These are phyloP conservation scores for Acholoe squamosa DNA, from an alignment of 2,888 invertebrate species.

Conservation along the genomic window DNA sequence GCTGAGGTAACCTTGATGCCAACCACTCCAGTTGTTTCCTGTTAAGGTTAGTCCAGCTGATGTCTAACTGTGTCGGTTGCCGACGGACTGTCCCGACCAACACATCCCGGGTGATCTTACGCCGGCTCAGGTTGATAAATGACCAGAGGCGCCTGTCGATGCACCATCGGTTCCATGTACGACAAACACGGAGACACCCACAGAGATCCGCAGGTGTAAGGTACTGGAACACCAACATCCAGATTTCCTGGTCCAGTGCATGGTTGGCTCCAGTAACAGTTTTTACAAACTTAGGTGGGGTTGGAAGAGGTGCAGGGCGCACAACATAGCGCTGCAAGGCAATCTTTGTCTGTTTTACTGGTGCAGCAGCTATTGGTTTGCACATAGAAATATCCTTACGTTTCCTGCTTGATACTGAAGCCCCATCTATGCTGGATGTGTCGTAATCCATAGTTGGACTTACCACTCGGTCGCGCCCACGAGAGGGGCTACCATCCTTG, in stretches of 20 bases:
- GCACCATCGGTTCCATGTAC: slow-evolving; percentile 93
- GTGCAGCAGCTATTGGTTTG: background rate
- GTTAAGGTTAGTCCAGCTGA: slow-evolving; percentile 95
- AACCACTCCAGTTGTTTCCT: slow-evolving; percentile 95
- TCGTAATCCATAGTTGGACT: background rate
- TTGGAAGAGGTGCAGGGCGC: slow-evolving; percentile 78
- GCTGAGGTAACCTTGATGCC: slow-evolving; percentile 92
- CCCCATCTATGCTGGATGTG: slow-evolving; percentile 50
- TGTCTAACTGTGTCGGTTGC: slow-evolving; percentile 92
- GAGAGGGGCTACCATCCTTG: slow-evolving; percentile 9
- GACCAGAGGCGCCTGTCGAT: slow-evolving; percentile 93
- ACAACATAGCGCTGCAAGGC: slow-evolving; percentile 72
- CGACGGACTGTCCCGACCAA: slow-evolving; percentile 90
- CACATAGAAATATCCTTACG: slow-evolving; percentile 12
- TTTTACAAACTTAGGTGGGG: slow-evolving; percentile 76
- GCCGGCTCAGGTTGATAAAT: slow-evolving; percentile 88
- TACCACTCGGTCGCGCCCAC: slow-evolving; percentile 8
- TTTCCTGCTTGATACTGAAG: slow-evolving; percentile 38
- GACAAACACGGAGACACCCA: slow-evolving; percentile 89
- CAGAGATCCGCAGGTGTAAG: slow-evolving; percentile 85
- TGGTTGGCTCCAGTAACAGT: slow-evolving; percentile 74
- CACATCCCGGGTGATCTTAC: slow-evolving; percentile 65
- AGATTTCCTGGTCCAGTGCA: slow-evolving; percentile 78
- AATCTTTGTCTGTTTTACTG: slow-evolving; percentile 22
- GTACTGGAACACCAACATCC: slow-evolving; percentile 83